Conservation (phyloP, 2,797 vertebrate species). For the Fundulus diaphanus region DNA sequence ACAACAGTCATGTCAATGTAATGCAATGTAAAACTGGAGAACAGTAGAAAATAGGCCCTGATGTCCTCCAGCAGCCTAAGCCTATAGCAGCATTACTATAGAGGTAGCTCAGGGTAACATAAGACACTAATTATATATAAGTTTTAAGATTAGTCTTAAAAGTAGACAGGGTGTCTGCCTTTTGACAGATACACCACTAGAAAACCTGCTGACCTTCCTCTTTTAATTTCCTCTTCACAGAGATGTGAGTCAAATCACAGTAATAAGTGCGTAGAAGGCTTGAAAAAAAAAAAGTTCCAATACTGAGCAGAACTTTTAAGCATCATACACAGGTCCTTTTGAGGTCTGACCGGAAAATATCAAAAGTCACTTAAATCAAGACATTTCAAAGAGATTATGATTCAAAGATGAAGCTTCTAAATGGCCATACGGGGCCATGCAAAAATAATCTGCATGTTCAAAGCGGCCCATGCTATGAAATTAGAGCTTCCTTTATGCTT, state of each 20-base stretch:
- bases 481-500: conserved; percentile 23
- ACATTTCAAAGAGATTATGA: conserved; percentile 44
- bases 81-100: too few relatives aligned
- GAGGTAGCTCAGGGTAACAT: too few relatives aligned
- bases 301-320: conserved; percentile 43
- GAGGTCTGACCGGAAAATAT: conserved; percentile 51
- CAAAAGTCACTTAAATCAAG: conserved; percentile 58
- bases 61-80: too few relatives aligned
- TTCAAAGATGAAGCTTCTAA: conserved; percentile 35
- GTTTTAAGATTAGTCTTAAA: too few relatives aligned
- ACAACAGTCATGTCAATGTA: too few relatives aligned
- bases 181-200: conserved; percentile 24
- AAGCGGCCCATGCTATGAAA: conserved; percentile 13
- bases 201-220: conserved; percentile 28
- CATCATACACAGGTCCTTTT: conserved; percentile 17
- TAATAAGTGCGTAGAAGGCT: conserved; percentile 23
- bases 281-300: conserved; percentile 40
- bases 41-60: too few relatives aligned
- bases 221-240: conserved; percentile 27
- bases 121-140: too few relatives aligned
- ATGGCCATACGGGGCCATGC: conserved; percentile 17
- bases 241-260: conserved; percentile 23
- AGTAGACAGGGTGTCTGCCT: too few relatives aligned
- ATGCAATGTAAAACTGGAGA: too few relatives aligned
- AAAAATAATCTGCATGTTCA: conserved; percentile 21